Evolutionary conservation across 2,888 invertebrate genomes (phyloP), one percentile per base, ranked within the genome.

Genomic region (Erebia ligea): DNA sequence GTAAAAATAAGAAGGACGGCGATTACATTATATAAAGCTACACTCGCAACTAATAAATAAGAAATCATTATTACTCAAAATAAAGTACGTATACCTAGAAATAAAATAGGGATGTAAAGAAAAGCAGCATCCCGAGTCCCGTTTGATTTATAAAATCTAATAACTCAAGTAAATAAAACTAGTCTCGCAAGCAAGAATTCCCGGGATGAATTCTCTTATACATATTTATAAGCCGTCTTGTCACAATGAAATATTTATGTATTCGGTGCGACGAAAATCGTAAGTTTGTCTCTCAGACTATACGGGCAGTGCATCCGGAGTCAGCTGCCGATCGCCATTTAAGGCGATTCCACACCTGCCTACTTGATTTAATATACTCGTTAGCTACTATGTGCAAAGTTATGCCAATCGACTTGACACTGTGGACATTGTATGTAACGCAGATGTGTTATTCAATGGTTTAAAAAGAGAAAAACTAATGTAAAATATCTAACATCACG

Each of bases 261-360:
- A 64, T 64, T 52, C 52, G 25, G 52, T 64, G 52, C 64, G 52
- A 52, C 42, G 52, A 57, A 66, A 67, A 67, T 50, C 42, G 34
- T 50, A 25, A 45, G 67, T 67, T 66, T 45, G 58, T 58, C 67
- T 67, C 67, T 48, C 17, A 50, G 48, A 67, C 67, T 67, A 67
- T 59, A 66, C 67, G 72, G 74, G 58, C 70, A 68, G 70, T 64
- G 70, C 72, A 68, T 72, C 63, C 65, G 40, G 40, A 66, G 66
- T 72, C 72, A 70, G 69, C 66, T 67, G 68, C 72, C 72, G 66
- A 66, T 64, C 63, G 65, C 74, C 74, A 63, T 72, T 74, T 74
- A 72, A 74, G 72, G 74, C 72, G 72, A 72, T 70, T 74, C 74
- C 72, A 72, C 74, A 74, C 74, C 72, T 74, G 74, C 70, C 72